phyloP scores from a whole-genome alignment of 1,140 invertebrate genomes.

The roundworm (Caenorhabditis elegans) region WBcel235 BX284606.5:7320001-7320500 shows the following conservation, averaged over 20 bases:
- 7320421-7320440: neutral
- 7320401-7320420: slow-evolving; percentile 1
- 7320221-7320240: neutral
- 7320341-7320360: slow-evolving; percentile 23
- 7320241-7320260: slow-evolving; percentile 15
- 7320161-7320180: neutral
- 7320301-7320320: neutral
- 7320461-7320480: neutral
- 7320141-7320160: neutral
- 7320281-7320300: neutral
- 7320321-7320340: slow-evolving; percentile 6
- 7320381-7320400: neutral
- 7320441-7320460: neutral
- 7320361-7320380: neutral
- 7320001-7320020: slow-evolving; percentile 36
- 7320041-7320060: slow-evolving; percentile 35
- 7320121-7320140: slow-evolving; percentile 24
- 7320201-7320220: slow-evolving; percentile 6
- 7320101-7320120: slow-evolving; percentile 5
- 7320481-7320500: neutral
- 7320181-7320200: neutral
- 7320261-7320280: neutral
- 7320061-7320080: slow-evolving; percentile 28
- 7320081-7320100: slow-evolving; percentile 6
- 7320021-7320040: slow-evolving; percentile 41